These are phyloP conservation scores for Atrichornis clamosus DNA, from an alignment of 2,113 vertebrate species.

Conservation along the genomic window DNA sequence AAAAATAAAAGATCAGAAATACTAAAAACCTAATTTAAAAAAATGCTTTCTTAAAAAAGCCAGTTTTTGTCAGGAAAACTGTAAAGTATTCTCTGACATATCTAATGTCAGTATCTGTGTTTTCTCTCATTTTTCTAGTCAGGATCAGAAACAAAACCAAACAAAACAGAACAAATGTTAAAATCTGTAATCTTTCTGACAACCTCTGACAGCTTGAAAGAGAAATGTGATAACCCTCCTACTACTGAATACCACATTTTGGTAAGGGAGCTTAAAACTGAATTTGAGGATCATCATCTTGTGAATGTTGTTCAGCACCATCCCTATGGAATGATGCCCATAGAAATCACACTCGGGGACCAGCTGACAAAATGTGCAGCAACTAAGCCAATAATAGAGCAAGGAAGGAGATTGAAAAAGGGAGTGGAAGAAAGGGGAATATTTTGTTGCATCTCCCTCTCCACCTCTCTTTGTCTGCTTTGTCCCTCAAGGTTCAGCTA, in stretches of 20 bases:
- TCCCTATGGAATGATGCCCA: not conserved
- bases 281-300: not conserved
- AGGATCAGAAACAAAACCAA: constrained; percentile 27
- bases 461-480: constrained; percentile 25
- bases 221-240: not conserved
- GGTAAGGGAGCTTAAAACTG: not conserved
- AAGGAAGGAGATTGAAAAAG: not conserved
- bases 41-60: not conserved
- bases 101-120: not conserved
- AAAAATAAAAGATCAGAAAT: not conserved
- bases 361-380: not conserved
- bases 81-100: not conserved
- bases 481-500: constrained; percentile 31
- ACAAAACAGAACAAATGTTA: constrained; percentile 21
- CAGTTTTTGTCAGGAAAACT: not conserved
- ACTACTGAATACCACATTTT: not conserved
- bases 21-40: not conserved
- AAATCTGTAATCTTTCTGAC: constrained; percentile 38
- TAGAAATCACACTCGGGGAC: not conserved
- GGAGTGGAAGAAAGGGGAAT: not conserved
- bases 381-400: not conserved
- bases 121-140: constrained; percentile 14
- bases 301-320: not conserved
- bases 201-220: constrained; percentile 13
- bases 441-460: not conserved